phyloP scores from a whole-genome alignment of 2,113 vertebrate genomes.

The Lamprotornis superbus region DNA sequence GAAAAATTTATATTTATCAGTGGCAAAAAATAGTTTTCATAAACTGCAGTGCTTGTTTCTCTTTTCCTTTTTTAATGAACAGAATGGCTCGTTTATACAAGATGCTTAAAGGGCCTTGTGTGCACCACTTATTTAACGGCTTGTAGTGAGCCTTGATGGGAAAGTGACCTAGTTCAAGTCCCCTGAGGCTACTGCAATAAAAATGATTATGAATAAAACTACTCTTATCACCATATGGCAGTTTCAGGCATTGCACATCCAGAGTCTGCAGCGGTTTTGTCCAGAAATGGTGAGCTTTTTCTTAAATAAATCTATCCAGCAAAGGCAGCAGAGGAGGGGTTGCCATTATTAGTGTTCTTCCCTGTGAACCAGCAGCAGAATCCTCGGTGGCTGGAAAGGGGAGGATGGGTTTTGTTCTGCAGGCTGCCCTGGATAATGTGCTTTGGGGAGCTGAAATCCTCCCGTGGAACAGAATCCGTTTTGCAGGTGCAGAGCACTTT shows the following conservation, averaged over 20 bases:
- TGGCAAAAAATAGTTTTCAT: slow-evolving; percentile 5
- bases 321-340: not conserved
- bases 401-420: slow-evolving; percentile 7
- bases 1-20: slow-evolving; percentile 30
- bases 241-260: slow-evolving; percentile 8
- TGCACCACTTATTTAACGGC: slow-evolving; percentile 5
- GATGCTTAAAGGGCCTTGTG: not conserved
- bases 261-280: not conserved
- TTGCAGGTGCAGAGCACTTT: slow-evolving; percentile 62
- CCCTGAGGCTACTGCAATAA: slow-evolving; percentile 31
- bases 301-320: not conserved
- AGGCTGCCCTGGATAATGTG: slow-evolving; percentile 12
- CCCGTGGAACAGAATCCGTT: not conserved
- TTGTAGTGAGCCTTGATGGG: slow-evolving; percentile 43
- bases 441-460: slow-evolving; percentile 35
- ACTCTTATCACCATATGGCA: slow-evolving; percentile 57
- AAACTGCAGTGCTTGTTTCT: not conserved
- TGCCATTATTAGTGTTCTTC: not conserved
- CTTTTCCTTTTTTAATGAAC: not conserved
- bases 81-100: not conserved
- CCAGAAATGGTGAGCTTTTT: slow-evolving; percentile 25
- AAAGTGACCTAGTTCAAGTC: slow-evolving; percentile 67
- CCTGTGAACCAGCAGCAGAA: not conserved
- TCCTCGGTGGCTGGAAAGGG: not conserved
- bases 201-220: slow-evolving; percentile 53